phyloP scores from a whole-genome alignment of 2,888 invertebrate species.

The Eretmocerus hayati region DNA sequence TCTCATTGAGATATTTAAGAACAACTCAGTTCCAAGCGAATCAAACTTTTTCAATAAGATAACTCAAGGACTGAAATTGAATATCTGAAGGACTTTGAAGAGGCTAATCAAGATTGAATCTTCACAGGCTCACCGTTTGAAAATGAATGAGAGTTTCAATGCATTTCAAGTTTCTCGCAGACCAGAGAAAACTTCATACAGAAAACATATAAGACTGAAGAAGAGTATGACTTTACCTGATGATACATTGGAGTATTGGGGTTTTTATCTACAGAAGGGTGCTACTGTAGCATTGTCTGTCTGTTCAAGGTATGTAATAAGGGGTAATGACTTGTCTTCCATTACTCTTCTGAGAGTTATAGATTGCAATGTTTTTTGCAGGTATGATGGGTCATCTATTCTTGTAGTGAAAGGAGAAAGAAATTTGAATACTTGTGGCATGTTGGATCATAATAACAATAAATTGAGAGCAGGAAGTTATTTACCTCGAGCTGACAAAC shows the following conservation, averaged over 20 bases:
- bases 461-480: slow-evolving; percentile 52
- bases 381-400: slow-evolving; percentile 65
- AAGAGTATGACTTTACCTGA: slow-evolving; percentile 79
- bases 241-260: slow-evolving; percentile 83
- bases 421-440: slow-evolving; percentile 69
- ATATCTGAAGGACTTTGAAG: too few relatives aligned
- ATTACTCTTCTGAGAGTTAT: background rate
- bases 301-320: slow-evolving; percentile 65
- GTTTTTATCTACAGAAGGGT: slow-evolving; percentile 73
- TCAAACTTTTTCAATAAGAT: too few relatives aligned
- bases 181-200: slow-evolving; percentile 61
- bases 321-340: background rate
- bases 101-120: too few relatives aligned
- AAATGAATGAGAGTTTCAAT: slow-evolving; percentile 67
- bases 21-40: too few relatives aligned
- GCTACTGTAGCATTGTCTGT: slow-evolving; percentile 71
- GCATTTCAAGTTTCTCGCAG: slow-evolving; percentile 67
- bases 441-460: slow-evolving; percentile 63
- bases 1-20: too few relatives aligned
- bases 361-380: slow-evolving; percentile 26
- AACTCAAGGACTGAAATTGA: too few relatives aligned
- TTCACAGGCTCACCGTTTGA: slow-evolving; percentile 64
- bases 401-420: slow-evolving; percentile 75
- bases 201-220: slow-evolving; percentile 69
- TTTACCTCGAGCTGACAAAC: slow-evolving; percentile 53